These are phyloP conservation scores for Alosa sapidissima DNA, from an alignment of 2,797 vertebrate genomes.

Conservation along the genomic window DNA sequence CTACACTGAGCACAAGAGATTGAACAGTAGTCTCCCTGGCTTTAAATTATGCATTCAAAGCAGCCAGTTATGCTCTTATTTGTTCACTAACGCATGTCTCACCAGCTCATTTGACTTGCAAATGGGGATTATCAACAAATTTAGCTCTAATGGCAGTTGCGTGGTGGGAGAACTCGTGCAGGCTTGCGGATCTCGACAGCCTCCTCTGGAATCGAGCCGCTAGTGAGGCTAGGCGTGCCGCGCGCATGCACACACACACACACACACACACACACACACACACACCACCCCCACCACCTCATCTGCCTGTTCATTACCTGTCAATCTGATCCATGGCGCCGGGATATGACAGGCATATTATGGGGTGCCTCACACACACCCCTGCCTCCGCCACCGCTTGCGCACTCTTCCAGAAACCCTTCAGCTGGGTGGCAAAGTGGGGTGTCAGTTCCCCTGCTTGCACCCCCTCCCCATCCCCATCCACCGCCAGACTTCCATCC, in stretches of 20 bases:
- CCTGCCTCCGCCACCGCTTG: constrained; percentile 32
- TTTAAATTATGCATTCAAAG: constrained; percentile 23
- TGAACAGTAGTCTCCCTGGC: neutral
- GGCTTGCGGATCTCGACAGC: constrained; percentile 28
- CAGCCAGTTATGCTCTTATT: constrained; percentile 35
- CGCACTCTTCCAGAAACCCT: constrained; percentile 10
- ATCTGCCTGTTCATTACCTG: constrained; percentile 48
- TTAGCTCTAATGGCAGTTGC: constrained; percentile 41
- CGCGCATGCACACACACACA: too few relatives aligned
- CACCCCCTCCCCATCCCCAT: neutral
- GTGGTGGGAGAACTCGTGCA: constrained; percentile 36
- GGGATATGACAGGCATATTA: constrained; percentile 49
- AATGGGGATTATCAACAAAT: constrained; percentile 57
- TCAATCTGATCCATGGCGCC: constrained; percentile 55
- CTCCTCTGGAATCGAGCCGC: constrained; percentile 17
- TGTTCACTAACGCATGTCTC: constrained; percentile 44
- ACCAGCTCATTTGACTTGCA: constrained; percentile 50
- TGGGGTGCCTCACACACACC: constrained; percentile 36
- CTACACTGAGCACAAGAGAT: neutral
- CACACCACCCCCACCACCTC: constrained; percentile 24
- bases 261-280: neutral
- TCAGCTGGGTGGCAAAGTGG: constrained; percentile 5
- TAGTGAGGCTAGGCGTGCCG: neutral
- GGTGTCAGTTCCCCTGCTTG: neutral
- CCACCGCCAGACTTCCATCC: neutral